Percentiles rank a stretch among this genome's conserved stretches.
phyloP scores from a whole-genome alignment of 2,113 vertebrate genomes.

The Tragelaphus strepsiceros region DNA sequence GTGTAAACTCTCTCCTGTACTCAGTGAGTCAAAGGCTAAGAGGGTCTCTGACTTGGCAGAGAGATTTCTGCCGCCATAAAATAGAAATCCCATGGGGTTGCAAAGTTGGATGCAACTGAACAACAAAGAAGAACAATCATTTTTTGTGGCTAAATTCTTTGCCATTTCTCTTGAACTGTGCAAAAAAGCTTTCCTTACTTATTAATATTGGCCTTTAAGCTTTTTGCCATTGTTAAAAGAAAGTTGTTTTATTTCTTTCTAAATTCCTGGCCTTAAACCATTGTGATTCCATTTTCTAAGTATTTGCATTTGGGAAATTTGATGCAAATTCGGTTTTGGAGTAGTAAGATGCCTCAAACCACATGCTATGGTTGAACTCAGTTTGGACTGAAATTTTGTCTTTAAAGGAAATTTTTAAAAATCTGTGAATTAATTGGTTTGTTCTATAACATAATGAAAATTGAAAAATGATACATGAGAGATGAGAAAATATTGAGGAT shows the following conservation, averaged over 20 bases:
- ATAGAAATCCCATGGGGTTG: not conserved
- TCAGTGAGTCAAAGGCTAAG: not conserved
- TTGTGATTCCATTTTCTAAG: not conserved
- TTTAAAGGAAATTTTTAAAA: not conserved
- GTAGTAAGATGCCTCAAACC: not conserved
- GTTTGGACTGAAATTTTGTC: not conserved
- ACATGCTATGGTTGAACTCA: not conserved
- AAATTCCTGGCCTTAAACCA: not conserved
- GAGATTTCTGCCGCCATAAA: not conserved
- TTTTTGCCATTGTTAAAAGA: conserved; percentile 27
- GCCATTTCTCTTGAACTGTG: not conserved
- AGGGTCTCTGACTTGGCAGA: not conserved
- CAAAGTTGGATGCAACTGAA: not conserved
- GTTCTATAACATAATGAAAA: not conserved
- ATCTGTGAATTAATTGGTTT: conserved; percentile 55
- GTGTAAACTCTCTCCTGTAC: not conserved
- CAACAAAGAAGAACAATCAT: not conserved
- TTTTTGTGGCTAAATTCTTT: not conserved
- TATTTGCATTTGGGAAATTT: not conserved
- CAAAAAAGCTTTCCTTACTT: not conserved
- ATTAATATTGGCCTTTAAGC: not conserved
- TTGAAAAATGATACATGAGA: not conserved
- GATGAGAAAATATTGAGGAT: not conserved
- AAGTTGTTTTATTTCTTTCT: not conserved
- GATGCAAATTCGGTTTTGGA: conserved; percentile 41